Conservation (phyloP, 2,113 vertebrate genomes). For the Perca schrenkii region DNA sequence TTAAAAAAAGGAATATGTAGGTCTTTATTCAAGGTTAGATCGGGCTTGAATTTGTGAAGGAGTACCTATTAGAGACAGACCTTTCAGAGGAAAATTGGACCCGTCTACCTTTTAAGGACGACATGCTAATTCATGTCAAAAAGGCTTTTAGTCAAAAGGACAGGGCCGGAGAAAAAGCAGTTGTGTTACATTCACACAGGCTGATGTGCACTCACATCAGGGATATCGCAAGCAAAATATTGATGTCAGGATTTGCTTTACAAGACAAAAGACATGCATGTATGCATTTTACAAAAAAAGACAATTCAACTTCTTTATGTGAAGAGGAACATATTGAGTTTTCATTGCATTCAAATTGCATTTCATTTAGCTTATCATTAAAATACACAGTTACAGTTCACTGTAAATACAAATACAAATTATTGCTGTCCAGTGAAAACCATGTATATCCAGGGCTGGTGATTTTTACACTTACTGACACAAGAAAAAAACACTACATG, state of each 20-base stretch:
- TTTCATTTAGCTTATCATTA: conserved; percentile 22
- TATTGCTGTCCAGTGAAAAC: background rate
- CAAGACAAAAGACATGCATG: background rate
- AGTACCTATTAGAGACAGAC: conserved; percentile 94
- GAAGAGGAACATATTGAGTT: background rate
- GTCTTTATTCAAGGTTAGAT: conserved; percentile 79
- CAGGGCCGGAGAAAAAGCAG: conserved; percentile 60
- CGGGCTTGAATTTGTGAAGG: conserved; percentile 92
- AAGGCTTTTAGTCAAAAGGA: conserved; percentile 82
- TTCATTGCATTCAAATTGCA: conserved; percentile 30
- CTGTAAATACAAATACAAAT: background rate
- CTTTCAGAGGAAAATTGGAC: conserved; percentile 96
- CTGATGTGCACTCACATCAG: conserved; percentile 61
- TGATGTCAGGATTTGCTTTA: conserved; percentile 52
- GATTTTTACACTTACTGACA: background rate
- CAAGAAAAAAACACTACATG: background rate
- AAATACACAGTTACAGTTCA: conserved; percentile 14
- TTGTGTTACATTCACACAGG: conserved; percentile 67
- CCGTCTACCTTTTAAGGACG: conserved; percentile 95
- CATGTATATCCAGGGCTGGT: background rate
- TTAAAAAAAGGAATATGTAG: conserved; percentile 36
- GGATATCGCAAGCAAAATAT: conserved; percentile 50
- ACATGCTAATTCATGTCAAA: conserved; percentile 97
- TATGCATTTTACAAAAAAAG: conserved; percentile 4
- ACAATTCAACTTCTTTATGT: background rate